Conservation (phyloP, 2,113 vertebrate genomes). For the Oncorhynchus kisutch region DNA sequence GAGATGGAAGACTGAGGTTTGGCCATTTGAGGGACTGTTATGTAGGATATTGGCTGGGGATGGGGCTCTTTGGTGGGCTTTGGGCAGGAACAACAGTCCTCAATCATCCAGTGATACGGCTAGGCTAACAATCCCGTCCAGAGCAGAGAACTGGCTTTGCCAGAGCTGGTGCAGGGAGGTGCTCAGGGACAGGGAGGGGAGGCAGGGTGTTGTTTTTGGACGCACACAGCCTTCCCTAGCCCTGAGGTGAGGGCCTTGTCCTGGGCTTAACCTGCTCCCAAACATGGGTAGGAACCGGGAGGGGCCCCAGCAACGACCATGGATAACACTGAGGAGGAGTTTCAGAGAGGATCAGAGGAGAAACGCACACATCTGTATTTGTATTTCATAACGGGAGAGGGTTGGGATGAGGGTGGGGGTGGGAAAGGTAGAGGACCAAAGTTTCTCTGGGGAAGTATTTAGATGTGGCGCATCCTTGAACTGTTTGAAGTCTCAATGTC, state of each 20-base stretch:
- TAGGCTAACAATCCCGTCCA: background rate
- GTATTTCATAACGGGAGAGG: constrained; percentile 39
- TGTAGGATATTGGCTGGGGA: background rate
- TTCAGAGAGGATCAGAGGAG: constrained; percentile 28
- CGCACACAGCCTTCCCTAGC: constrained; percentile 12
- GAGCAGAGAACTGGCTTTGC: background rate
- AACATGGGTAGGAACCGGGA: background rate
- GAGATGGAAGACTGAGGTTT: background rate
- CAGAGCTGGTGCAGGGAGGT: background rate
- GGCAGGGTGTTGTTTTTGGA: constrained; percentile 12
- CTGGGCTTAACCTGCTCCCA: constrained; percentile 40
- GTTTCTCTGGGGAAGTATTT: constrained; percentile 44
- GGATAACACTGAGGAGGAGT: too few relatives aligned
- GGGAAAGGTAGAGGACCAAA: constrained; percentile 26
- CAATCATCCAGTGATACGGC: background rate
- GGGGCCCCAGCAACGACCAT: background rate
- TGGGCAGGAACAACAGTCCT: background rate
- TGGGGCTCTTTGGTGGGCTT: background rate
- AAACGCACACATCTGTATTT: constrained; percentile 68
- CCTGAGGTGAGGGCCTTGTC: constrained; percentile 18
- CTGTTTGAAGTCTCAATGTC: constrained; percentile 21
- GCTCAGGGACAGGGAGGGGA: background rate
- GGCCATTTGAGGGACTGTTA: background rate
- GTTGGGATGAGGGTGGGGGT: constrained; percentile 3
- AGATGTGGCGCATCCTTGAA: background rate